Conservation (phyloP, 2,888 invertebrate genomes). For the Sphinx pinastri region DNA sequence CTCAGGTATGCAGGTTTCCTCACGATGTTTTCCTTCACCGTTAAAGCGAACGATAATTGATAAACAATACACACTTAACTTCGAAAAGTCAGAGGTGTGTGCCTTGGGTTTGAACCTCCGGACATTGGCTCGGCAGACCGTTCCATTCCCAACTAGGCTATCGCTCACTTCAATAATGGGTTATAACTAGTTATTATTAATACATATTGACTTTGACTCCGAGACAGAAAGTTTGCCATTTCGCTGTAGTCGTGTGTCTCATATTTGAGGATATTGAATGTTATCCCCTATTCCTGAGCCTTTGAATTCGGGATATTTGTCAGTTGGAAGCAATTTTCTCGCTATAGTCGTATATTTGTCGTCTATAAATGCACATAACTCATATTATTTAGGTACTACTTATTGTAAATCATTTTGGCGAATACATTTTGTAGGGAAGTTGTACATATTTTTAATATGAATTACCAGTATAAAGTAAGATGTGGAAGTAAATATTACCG, state of each 20-base stretch:
- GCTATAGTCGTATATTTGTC: conserved; percentile 33
- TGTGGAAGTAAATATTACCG: too few species aligned
- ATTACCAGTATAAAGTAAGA: neutral
- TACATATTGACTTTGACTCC: neutral
- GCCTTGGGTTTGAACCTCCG: too few species aligned
- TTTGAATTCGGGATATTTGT: conserved; percentile 40
- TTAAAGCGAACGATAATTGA: too few species aligned
- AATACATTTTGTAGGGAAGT: neutral
- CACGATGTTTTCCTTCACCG: too few species aligned
- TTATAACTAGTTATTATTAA: too few species aligned
- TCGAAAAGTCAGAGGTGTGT: too few species aligned
- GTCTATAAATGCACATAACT: neutral
- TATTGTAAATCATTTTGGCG: neutral
- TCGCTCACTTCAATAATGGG: too few species aligned
- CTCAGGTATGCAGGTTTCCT: too few species aligned
- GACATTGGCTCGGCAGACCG: too few species aligned
- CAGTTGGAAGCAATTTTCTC: conserved; percentile 40
- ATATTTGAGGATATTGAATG: conserved; percentile 23
- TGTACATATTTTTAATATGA: neutral
- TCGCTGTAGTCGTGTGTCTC: conserved; percentile 32
- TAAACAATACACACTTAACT: too few species aligned
- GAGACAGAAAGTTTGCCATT: neutral
- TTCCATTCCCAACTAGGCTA: too few species aligned
- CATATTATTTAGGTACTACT: neutral
- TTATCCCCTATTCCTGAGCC: conserved; percentile 28